These are phyloP conservation scores for Rapana venosa DNA, from an alignment of 2,888 invertebrate genomes.

Conservation along the genomic window DNA sequence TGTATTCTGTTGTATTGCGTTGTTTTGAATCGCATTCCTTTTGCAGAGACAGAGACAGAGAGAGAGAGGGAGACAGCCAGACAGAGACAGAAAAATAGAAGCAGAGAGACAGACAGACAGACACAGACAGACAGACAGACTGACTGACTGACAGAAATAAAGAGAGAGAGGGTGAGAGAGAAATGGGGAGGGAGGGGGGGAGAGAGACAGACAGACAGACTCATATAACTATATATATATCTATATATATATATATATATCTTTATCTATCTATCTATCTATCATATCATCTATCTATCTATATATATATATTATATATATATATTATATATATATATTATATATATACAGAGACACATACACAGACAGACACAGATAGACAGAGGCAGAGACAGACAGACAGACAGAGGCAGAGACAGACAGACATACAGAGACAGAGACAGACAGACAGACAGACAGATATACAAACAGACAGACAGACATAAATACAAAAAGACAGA, in stretches of 20 bases:
- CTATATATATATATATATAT: too few relatives aligned
- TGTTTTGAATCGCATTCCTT: too few relatives aligned
- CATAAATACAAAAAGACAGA: neutral
- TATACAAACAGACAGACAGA: neutral
- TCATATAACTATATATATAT: too few relatives aligned
- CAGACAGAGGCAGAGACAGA: too few relatives aligned
- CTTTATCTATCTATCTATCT: too few relatives aligned
- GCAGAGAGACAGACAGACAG: neutral
- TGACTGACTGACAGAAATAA: neutral
- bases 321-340: too few relatives aligned
- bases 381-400: neutral
- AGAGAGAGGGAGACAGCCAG: neutral
- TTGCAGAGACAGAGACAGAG: neutral
- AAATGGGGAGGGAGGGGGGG: too few relatives aligned
- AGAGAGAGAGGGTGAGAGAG: neutral
- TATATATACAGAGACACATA: too few relatives aligned
- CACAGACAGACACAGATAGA: neutral
- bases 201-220: neutral
- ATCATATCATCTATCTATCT: too few relatives aligned
- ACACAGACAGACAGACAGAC: slow-evolving; percentile 7
- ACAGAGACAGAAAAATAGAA: neutral
- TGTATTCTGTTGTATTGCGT: too few relatives aligned
- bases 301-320: too few relatives aligned
- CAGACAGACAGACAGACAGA: neutral
- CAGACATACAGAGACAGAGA: neutral